These are phyloP conservation scores for Melanchra persicariae DNA, from an alignment of 2,888 invertebrate species.

Conservation along the genomic window DNA sequence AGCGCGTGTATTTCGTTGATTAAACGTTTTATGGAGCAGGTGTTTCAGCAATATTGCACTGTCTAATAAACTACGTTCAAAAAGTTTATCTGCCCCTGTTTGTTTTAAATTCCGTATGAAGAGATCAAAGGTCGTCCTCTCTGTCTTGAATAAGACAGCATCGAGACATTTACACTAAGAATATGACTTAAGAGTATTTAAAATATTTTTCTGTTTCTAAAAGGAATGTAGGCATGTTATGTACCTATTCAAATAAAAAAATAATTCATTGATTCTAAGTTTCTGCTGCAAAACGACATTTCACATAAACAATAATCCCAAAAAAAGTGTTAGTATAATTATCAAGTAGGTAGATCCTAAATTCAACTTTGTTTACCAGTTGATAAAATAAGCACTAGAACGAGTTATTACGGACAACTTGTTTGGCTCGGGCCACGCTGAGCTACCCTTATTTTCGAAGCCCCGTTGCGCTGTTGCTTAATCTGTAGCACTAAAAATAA, in stretches of 20 bases:
- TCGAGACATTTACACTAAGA: not conserved
- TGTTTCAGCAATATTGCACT: too few species aligned
- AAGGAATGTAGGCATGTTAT: not conserved
- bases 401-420: constrained; percentile 1
- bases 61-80: too few species aligned
- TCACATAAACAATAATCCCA: too few species aligned
- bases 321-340: too few species aligned
- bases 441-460: constrained; percentile 28
- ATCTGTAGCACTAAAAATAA: constrained; percentile 19
- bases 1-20: not conserved
- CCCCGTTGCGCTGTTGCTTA: constrained; percentile 24
- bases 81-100: not conserved
- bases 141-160: not conserved
- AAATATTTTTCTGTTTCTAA: too few species aligned
- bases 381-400: not conserved
- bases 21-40: not conserved
- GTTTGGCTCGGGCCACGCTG: constrained; percentile 14
- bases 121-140: not conserved
- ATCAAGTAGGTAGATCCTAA: not conserved
- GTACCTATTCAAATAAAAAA: not conserved
- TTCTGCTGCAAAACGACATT: not conserved
- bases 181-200: too few species aligned
- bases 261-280: not conserved
- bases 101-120: not conserved
- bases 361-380: constrained; percentile 11